phyloP scores from a whole-genome alignment of 2,888 invertebrate genomes.

The Sussaba pulchella region DNA sequence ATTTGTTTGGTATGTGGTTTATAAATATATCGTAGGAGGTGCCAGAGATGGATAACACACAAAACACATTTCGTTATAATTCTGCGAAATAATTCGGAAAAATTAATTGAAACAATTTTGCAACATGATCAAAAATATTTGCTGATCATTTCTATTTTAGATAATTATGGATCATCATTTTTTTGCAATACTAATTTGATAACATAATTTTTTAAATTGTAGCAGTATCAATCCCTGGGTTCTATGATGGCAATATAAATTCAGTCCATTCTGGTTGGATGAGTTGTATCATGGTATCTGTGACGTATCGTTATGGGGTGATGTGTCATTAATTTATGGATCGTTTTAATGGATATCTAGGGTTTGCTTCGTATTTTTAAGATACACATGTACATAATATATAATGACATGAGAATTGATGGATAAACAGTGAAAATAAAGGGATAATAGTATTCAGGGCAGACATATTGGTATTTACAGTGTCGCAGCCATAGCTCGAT shows the following conservation, averaged over 20 bases:
- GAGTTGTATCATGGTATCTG: slow-evolving; percentile 17
- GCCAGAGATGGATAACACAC: neutral
- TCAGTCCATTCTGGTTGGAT: slow-evolving; percentile 37
- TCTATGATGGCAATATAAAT: neutral
- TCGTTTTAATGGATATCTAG: slow-evolving; percentile 54
- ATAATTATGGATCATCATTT: no score
- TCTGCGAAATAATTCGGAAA: slow-evolving; percentile 25
- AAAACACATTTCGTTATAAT: neutral
- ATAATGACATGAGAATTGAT: slow-evolving; percentile 42
- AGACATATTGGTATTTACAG: slow-evolving; percentile 76
- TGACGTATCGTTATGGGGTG: slow-evolving; percentile 28
- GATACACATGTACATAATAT: slow-evolving; percentile 40
- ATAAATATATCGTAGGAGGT: slow-evolving; percentile 34
- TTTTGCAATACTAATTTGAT: no score
- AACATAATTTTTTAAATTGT: neutral
- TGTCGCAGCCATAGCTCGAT: slow-evolving; percentile 83
- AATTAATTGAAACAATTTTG: neutral
- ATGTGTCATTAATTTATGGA: slow-evolving; percentile 47
- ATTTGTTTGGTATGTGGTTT: slow-evolving; percentile 55
- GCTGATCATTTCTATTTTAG: neutral
- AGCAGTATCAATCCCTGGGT: slow-evolving; percentile 9
- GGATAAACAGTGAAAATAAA: slow-evolving; percentile 47
- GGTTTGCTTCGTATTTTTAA: slow-evolving; percentile 25
- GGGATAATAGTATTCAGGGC: slow-evolving; percentile 65
- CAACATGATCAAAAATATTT: neutral